phyloP scores from a whole-genome alignment of 2,113 vertebrate species.

The Cinclus mexicanus region DNA sequence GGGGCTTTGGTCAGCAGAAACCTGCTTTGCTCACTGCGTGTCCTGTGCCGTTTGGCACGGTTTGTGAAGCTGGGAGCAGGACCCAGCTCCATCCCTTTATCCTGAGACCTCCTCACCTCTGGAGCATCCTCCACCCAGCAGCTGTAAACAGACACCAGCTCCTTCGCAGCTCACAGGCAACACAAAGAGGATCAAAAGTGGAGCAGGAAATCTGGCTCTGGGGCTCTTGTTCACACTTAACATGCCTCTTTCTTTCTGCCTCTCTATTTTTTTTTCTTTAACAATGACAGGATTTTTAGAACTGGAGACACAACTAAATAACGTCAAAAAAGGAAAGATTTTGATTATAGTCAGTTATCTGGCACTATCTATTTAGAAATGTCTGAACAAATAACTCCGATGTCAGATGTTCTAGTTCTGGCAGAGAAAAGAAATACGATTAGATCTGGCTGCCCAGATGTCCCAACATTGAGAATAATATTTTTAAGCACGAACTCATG shows the following conservation, averaged over 20 bases:
- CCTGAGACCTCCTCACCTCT: neutral
- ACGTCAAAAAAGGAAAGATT: constrained; percentile 50
- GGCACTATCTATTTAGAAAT: constrained; percentile 45
- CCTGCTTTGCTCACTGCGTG: neutral
- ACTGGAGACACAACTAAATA: neutral
- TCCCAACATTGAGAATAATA: constrained; percentile 38
- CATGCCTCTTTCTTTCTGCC: neutral
- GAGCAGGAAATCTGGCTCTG: neutral
- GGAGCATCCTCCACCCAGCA: neutral
- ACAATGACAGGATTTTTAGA: neutral
- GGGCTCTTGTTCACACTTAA: neutral
- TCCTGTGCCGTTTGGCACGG: neutral
- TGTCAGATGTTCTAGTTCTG: constrained; percentile 49
- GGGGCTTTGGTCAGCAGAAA: neutral
- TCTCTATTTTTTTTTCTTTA: neutral
- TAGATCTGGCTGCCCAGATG: constrained; percentile 64
- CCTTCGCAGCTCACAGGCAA: neutral
- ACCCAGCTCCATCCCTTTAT: neutral
- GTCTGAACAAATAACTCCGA: constrained; percentile 35
- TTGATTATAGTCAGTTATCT: constrained; percentile 51
- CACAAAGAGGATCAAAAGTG: neutral
- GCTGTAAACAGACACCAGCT: neutral
- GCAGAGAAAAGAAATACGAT: constrained; percentile 55
- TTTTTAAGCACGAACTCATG: constrained; percentile 66
- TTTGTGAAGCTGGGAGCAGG: neutral